Evolutionary conservation across 2,113 vertebrate genomes (phyloP).

Genomic region (Rutilus rutilus): DNA sequence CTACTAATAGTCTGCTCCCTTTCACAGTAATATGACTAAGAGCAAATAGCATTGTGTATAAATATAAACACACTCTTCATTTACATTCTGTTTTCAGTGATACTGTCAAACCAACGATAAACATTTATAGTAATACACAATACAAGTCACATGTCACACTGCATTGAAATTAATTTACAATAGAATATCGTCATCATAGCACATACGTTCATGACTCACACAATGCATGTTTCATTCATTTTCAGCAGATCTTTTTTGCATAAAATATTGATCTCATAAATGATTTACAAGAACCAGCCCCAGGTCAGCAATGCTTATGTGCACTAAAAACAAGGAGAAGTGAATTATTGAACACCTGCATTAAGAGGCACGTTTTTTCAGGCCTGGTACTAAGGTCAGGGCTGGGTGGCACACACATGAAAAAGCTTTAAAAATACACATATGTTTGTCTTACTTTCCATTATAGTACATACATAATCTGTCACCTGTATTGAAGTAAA

Average conservation of each 20-base stretch:
- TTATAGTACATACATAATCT: constrained; percentile 11
- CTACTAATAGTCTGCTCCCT: constrained; percentile 7
- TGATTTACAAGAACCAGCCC: constrained; percentile 39
- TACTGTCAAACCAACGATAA: constrained; percentile 4
- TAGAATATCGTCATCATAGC: not conserved
- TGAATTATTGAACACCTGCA: constrained; percentile 45
- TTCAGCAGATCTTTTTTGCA: not conserved
- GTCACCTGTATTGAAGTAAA: not conserved
- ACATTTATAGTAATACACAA: constrained; percentile 11
- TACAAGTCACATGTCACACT: not conserved
- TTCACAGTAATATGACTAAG: constrained; percentile 21
- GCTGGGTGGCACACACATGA: not conserved
- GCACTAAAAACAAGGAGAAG: constrained; percentile 42
- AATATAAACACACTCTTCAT: constrained; percentile 21
- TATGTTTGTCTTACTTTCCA: not conserved
- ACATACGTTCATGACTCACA: constrained; percentile 19
- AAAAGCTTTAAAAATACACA: not conserved
- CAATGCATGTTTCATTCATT: constrained; percentile 21
- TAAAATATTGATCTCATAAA: constrained; percentile 46
- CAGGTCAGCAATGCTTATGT: constrained; percentile 26
- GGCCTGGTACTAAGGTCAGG: not conserved
- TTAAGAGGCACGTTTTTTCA: constrained; percentile 24
- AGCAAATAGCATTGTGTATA: not conserved
- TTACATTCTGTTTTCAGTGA: not conserved
- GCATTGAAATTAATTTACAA: constrained; percentile 21